Evolutionary conservation across 1,140 invertebrate genomes (phyloP).

Genomic region (Steinernema khuongi): DNA sequence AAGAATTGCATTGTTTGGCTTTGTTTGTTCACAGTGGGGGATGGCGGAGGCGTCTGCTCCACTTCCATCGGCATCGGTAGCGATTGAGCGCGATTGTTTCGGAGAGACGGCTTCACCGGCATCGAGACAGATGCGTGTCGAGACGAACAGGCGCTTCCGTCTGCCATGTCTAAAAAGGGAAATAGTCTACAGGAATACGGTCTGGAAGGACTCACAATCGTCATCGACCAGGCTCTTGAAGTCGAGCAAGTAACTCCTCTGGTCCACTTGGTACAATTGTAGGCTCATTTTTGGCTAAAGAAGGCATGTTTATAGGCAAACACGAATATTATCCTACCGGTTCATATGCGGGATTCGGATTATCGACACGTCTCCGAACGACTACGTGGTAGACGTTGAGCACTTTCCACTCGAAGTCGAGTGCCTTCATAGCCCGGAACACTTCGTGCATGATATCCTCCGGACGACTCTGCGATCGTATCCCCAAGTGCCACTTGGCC

Average conservation of each 20-base stretch:
- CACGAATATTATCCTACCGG: conserved; percentile 27
- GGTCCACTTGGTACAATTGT: conserved; percentile 96
- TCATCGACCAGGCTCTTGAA: conserved; percentile 75
- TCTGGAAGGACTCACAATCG: conserved; percentile 41
- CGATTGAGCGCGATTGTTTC: conserved; percentile 50
- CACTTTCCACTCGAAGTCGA: conserved; percentile 86
- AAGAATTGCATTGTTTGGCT: conserved; percentile 99
- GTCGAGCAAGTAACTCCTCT: conserved; percentile 90
- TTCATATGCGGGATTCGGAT: conserved; percentile 36
- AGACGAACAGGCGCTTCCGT: conserved; percentile 45
- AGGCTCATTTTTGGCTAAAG: conserved; percentile 82
- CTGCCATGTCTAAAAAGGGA: conserved; percentile 20
- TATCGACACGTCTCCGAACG: conserved; percentile 73
- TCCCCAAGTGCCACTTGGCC: conserved; percentile 97
- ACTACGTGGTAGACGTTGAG: conserved; percentile 88
- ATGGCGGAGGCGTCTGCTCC: conserved; percentile 58
- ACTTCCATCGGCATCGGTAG: conserved; percentile 58
- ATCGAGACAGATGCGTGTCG: conserved; percentile 57
- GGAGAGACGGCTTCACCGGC: conserved; percentile 48
- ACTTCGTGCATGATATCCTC: conserved; percentile 99
- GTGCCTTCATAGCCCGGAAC: conserved; percentile 93
- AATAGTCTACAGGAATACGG: conserved; percentile 30
- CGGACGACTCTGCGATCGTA: conserved; percentile 87
- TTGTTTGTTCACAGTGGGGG: conserved; percentile 60
- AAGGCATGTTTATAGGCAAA: conserved; percentile 19